These are phyloP conservation scores for Chaetodon trifascialis DNA, from an alignment of 2,113 vertebrate genomes.

Conservation along the genomic window DNA sequence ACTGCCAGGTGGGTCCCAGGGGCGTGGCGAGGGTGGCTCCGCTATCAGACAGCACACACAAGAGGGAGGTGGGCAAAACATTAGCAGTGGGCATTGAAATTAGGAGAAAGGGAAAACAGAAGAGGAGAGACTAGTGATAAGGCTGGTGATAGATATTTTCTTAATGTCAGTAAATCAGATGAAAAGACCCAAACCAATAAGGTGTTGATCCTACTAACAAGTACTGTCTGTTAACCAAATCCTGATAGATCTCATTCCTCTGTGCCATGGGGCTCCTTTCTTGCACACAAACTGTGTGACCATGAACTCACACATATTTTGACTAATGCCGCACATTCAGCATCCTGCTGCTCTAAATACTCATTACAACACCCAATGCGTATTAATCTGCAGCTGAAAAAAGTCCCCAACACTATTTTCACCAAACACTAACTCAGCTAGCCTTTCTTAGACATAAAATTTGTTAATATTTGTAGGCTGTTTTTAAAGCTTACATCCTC, in stretches of 20 bases:
- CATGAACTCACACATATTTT: not conserved
- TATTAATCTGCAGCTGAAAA: not conserved
- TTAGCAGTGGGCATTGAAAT: slow-evolving; percentile 82
- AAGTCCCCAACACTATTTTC: not conserved
- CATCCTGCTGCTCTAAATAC: not conserved
- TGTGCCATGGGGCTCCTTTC: not conserved
- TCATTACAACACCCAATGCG: not conserved
- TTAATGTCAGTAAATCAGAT: not conserved
- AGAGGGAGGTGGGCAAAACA: slow-evolving; percentile 88
- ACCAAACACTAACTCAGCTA: not conserved
- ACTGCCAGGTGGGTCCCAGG: slow-evolving; percentile 93
- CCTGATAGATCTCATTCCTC: not conserved
- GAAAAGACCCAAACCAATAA: slow-evolving; percentile 18
- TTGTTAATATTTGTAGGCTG: not conserved
- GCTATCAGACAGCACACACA: slow-evolving; percentile 91
- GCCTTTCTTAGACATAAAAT: not conserved
- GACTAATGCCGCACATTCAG: not conserved
- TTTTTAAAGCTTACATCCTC: not conserved
- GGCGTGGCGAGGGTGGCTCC: slow-evolving; percentile 89
- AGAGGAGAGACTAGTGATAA: slow-evolving; percentile 10
- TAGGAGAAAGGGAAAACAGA: slow-evolving; percentile 56
- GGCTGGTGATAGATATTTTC: slow-evolving; percentile 14
- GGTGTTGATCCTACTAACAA: not conserved
- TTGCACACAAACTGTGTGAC: not conserved
- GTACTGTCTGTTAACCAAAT: not conserved